These are phyloP conservation scores for Serrognathus titanus DNA, from an alignment of 2,888 invertebrate genomes.

Conservation along the genomic window DNA sequence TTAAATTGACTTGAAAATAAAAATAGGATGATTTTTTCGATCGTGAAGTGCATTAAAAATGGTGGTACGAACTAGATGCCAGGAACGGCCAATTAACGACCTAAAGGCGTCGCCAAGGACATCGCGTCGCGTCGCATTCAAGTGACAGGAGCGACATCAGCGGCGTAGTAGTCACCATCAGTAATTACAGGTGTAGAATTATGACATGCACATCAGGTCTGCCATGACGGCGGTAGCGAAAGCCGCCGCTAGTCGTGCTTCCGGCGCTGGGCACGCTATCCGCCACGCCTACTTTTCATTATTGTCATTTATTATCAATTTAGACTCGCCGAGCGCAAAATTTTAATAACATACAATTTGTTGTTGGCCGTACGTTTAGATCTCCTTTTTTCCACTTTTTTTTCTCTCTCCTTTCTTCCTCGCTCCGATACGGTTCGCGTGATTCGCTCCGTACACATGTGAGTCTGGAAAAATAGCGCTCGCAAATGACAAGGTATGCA, in stretches of 20 bases:
- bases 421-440: too few relatives aligned
- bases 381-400: constrained; percentile 21
- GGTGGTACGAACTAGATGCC: too few relatives aligned
- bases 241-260: constrained; percentile 40
- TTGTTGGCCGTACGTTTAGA: constrained; percentile 18
- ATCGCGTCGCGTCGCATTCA: constrained; percentile 7
- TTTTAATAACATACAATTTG: constrained; percentile 49
- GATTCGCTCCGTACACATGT: too few relatives aligned
- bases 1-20: too few relatives aligned
- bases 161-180: constrained; percentile 34
- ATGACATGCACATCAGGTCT: constrained; percentile 26
- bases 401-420: constrained; percentile 19
- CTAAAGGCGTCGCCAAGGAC: too few relatives aligned
- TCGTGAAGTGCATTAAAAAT: too few relatives aligned
- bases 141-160: constrained; percentile 31
- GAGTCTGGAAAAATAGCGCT: too few relatives aligned
- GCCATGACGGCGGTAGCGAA: constrained; percentile 31
- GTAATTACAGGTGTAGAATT: constrained; percentile 16
- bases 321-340: constrained; percentile 47
- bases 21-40: too few relatives aligned
- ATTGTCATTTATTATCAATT: constrained; percentile 51
- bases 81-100: too few relatives aligned
- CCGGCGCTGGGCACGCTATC: constrained; percentile 43
- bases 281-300: constrained; percentile 46
- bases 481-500: too few relatives aligned